Percentiles rank a stretch among this genome's conserved stretches.
These are phyloP conservation scores for Physella acuta DNA, from an alignment of 1,140 invertebrate genomes.

Conservation along the genomic window DNA sequence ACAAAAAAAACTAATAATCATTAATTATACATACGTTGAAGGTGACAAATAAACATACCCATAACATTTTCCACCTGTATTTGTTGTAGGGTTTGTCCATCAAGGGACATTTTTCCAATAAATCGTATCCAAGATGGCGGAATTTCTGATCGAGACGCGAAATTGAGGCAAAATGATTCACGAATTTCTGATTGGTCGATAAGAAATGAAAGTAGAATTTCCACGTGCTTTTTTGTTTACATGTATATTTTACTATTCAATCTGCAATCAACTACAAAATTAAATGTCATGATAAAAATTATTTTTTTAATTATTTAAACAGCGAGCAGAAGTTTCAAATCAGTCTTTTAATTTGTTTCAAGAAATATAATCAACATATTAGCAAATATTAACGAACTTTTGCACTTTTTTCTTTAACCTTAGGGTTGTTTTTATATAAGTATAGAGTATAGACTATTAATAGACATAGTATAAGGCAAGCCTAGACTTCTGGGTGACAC, in stretches of 20 bases:
- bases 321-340: too few species aligned
- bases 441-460: too few species aligned
- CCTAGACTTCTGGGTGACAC: too few species aligned
- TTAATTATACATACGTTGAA: not conserved
- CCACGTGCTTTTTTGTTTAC: not conserved
- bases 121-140: conserved; percentile 52
- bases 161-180: conserved; percentile 24
- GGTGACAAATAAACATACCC: conserved; percentile 35
- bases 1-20: not conserved
- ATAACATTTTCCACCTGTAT: conserved; percentile 51
- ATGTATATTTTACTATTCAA: not conserved
- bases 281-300: too few species aligned
- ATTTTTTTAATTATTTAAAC: too few species aligned
- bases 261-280: too few species aligned
- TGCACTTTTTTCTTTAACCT: too few species aligned
- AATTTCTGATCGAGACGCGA: conserved; percentile 8
- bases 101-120: conserved; percentile 49
- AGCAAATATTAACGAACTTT: too few species aligned
- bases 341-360: too few species aligned
- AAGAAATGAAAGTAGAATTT: not conserved
- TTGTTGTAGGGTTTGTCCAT: conserved; percentile 40
- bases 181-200: not conserved
- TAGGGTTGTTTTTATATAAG: too few species aligned
- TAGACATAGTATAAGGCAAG: too few species aligned
- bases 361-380: too few species aligned